A percentile compares a stretch with the other conserved stretches of the same genome.
These are phyloP conservation scores for Anabacerthia variegaticeps DNA, from an alignment of 2,797 vertebrate species.

Conservation along the genomic window DNA sequence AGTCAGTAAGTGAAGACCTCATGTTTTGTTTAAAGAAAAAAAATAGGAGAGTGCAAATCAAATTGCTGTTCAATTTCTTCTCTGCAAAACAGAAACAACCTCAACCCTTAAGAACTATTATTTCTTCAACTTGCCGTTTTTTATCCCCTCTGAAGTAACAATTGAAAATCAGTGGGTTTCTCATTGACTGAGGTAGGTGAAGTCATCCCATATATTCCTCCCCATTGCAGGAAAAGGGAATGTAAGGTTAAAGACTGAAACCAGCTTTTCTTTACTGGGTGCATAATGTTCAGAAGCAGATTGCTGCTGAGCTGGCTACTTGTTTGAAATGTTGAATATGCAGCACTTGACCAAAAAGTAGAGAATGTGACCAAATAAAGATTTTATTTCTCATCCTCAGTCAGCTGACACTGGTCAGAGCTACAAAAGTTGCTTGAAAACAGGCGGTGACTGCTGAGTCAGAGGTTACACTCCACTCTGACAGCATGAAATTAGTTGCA, in stretches of 20 bases:
- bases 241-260: background rate
- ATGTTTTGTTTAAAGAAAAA: background rate
- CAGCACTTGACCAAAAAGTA: background rate
- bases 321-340: background rate
- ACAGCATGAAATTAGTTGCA: slow-evolving; percentile 26
- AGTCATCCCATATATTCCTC: background rate
- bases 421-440: background rate
- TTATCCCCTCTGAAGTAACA: background rate
- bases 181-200: background rate
- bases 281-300: background rate
- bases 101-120: background rate
- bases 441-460: background rate
- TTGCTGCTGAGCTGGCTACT: background rate
- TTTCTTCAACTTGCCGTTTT: background rate
- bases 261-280: background rate
- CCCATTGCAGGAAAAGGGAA: background rate
- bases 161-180: background rate
- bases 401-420: background rate
- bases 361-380: background rate
- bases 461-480: background rate
- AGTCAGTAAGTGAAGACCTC: background rate
- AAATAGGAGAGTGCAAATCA: background rate
- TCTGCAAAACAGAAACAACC: background rate
- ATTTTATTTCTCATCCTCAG: background rate
- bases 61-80: background rate